Base-by-base conservation (phyloP, 2,888 invertebrate species). In the Leistus spinibarbis region DNA sequence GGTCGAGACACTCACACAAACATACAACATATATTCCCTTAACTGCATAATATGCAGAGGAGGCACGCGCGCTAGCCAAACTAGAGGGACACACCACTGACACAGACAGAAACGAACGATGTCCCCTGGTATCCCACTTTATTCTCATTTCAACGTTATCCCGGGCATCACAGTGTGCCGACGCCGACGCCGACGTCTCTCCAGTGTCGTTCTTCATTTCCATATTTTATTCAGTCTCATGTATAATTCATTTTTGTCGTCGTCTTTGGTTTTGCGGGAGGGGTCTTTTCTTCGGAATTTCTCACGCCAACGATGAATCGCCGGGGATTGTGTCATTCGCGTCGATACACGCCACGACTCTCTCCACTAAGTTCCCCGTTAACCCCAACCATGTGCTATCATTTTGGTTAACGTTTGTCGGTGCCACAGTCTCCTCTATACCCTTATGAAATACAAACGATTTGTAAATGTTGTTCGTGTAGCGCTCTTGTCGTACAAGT, bases 221-320 rank as follows among this genome's bases (percentile, higher is more conserved):
- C 84, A 84, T 84, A 84, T 82, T 82, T 83, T 82, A 82, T 83
- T 82, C 83, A 80, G 79, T 77, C 82, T 84, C 83, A 84, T 84
- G 83, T 84, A 82, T 84, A 83, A 84, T 84, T 83, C 83, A 84
- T 83, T 82, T 81, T 80, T 79, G 81, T 79, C 81, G 80, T 77
- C 79, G 80, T 78, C 81, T 81, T 79, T 80, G 79, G 81, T 81
- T 79, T 79, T 78, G 75, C 76, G 60, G 78, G 75, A 72, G 60
- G 78, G 77, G 79, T 78, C 78, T 78, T 79, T 79, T 80, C 80
- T 80, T 81, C 72, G 78, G 78, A 80, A 79, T 81, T 40, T 79
- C 78, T 73, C 78, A 78, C 77, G 77, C 80, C 78, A 77, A 78
- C 76, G 76, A 78, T 77, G 78, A 78, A 78, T 79, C 79, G 78